These are phyloP conservation scores for Platysteira castanea DNA, from an alignment of 2,113 vertebrate genomes.

Conservation along the genomic window DNA sequence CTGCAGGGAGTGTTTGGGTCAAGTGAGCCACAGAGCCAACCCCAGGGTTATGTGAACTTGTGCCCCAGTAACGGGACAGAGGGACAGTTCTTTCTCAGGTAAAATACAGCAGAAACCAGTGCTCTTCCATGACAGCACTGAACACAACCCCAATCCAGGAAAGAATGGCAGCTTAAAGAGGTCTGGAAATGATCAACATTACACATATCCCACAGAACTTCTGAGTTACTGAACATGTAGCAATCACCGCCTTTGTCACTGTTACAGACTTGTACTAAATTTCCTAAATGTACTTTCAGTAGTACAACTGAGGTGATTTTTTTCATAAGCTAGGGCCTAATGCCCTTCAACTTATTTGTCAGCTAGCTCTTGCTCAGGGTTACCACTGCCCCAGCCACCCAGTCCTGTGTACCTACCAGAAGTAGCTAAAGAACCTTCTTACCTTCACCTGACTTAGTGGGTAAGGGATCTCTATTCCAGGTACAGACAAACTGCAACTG, in stretches of 20 bases:
- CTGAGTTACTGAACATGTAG: slow-evolving; percentile 7
- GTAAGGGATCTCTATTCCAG: neutral
- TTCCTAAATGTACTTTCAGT: neutral
- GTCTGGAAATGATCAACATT: neutral
- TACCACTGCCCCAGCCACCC: neutral
- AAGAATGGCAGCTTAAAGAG: slow-evolving; percentile 54
- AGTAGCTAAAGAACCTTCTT: neutral
- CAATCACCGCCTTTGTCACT: slow-evolving; percentile 1
- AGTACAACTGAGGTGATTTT: neutral
- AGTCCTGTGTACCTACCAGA: neutral
- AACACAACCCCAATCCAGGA: neutral
- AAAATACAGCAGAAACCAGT: neutral
- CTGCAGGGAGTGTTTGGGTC: neutral
- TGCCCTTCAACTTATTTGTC: neutral
- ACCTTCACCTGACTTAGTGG: neutral
- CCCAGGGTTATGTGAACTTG: neutral
- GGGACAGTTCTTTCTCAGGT: slow-evolving; percentile 11
- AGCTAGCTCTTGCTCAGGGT: neutral
- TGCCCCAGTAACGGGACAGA: neutral
- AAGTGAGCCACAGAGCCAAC: neutral
- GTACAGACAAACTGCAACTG: neutral
- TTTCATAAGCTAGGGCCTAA: slow-evolving; percentile 32
- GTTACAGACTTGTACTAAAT: neutral
- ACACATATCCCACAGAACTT: neutral
- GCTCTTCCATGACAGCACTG: neutral